Evolutionary conservation across 2,113 vertebrate genomes (phyloP).

Genomic region (Rhagologus leucostigma): DNA sequence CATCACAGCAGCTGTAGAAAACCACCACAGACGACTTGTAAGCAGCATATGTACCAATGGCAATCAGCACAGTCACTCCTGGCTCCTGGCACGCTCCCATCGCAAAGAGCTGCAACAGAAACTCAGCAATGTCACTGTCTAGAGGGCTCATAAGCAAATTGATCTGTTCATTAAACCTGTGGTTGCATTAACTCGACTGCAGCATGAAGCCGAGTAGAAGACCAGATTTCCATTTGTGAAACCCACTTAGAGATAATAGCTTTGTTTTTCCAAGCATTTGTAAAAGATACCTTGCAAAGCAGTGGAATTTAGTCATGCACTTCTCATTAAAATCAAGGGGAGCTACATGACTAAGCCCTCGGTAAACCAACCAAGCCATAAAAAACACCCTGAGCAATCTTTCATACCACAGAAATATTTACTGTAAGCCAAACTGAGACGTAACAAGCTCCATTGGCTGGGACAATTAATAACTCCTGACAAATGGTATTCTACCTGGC

Average conservation of each 20-base stretch:
- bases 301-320: not conserved
- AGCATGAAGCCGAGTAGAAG: not conserved
- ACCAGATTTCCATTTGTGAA: not conserved
- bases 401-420: not conserved
- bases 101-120: not conserved
- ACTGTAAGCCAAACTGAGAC: not conserved
- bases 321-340: constrained; percentile 25
- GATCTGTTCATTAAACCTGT: not conserved
- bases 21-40: accelerated
- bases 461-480: not conserved
- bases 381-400: not conserved
- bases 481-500: not conserved
- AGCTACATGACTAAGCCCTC: constrained; percentile 69
- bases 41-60: not conserved
- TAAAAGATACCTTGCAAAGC: constrained; percentile 8
- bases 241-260: constrained; percentile 20
- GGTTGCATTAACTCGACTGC: not conserved
- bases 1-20: not conserved
- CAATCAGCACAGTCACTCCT: not conserved
- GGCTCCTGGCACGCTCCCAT: not conserved
- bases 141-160: not conserved
- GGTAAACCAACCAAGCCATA: not conserved
- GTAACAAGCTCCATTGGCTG: not conserved
- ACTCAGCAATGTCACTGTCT: not conserved
- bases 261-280: constrained; percentile 40